phyloP scores from a whole-genome alignment of 2,797 vertebrate species.

The Gallirallus australis region DNA sequence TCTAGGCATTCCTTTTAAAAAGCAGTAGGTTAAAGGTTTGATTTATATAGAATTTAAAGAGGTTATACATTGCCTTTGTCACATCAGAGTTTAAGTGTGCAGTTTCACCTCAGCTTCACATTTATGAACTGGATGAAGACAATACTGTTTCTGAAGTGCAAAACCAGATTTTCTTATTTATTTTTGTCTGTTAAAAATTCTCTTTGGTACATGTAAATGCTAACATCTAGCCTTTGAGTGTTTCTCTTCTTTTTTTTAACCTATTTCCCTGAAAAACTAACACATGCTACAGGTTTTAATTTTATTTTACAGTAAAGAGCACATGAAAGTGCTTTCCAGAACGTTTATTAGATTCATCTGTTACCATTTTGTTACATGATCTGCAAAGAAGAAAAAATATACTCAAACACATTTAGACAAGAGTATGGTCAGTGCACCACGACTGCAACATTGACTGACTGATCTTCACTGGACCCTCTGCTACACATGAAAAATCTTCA shows the following conservation, averaged over 20 bases:
- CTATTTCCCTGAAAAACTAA: constrained; percentile 6
- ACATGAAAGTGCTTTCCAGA: background rate
- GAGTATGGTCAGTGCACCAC: background rate
- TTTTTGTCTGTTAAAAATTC: constrained; percentile 22
- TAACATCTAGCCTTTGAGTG: constrained; percentile 5
- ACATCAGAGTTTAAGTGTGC: constrained; percentile 34
- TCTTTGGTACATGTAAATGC: background rate
- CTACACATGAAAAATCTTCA: background rate
- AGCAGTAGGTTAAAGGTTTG: constrained; percentile 57
- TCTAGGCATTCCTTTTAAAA: constrained; percentile 55
- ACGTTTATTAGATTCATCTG: constrained; percentile 37
- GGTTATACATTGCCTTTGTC: constrained; percentile 41
- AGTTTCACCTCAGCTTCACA: constrained; percentile 58
- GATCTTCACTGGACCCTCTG: background rate
- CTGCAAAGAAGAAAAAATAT: background rate
- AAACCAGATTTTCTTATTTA: background rate
- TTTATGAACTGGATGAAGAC: constrained; percentile 40
- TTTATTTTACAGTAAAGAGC: constrained; percentile 32
- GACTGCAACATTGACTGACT: background rate
- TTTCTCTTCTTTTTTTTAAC: background rate
- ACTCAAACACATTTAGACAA: background rate
- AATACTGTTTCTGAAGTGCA: constrained; percentile 18
- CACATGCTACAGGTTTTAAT: background rate
- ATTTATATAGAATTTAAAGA: constrained; percentile 70
- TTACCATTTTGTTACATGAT: background rate